These are phyloP conservation scores for Tringa solitaria DNA, from an alignment of 2,113 vertebrate species.

Conservation along the genomic window DNA sequence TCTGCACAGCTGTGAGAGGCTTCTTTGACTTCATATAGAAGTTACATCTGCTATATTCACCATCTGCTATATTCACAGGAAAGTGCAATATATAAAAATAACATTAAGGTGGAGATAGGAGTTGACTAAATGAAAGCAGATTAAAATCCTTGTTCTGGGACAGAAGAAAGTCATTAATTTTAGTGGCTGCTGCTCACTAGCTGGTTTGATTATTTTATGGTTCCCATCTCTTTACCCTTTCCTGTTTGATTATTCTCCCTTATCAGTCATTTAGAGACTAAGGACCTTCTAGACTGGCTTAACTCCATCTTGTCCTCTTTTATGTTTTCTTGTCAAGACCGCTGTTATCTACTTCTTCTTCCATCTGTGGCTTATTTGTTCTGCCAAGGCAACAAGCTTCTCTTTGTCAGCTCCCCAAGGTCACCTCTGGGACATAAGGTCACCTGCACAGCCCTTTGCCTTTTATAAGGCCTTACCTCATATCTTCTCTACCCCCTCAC, in stretches of 20 bases:
- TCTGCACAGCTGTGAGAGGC: slow-evolving; percentile 2
- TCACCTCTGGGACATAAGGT: not conserved
- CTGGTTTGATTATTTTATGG: slow-evolving; percentile 17
- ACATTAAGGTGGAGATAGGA: not conserved
- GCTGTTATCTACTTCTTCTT: slow-evolving; percentile 3
- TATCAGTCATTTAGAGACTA: slow-evolving; percentile 29
- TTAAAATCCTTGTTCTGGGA: not conserved
- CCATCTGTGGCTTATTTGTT: slow-evolving; percentile 27
- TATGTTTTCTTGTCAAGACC: slow-evolving; percentile 32
- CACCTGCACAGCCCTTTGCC: not conserved
- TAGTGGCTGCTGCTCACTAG: not conserved
- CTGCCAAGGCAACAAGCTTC: slow-evolving; percentile 2
- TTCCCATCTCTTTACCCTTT: not conserved
- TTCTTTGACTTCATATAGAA: slow-evolving; percentile 8
- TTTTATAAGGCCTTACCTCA: not conserved
- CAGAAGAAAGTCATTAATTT: not conserved
- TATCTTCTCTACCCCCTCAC: not conserved
- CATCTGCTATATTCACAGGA: not conserved
- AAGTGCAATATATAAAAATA: slow-evolving; percentile 23
- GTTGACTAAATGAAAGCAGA: not conserved
- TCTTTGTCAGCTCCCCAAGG: slow-evolving; percentile 19
- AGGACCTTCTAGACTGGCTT: not conserved
- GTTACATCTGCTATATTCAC: slow-evolving; percentile 9
- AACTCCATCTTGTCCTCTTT: slow-evolving; percentile 10
- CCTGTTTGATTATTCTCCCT: slow-evolving; percentile 26